Conservation (phyloP, 2,888 invertebrate species). For the Ormyrus nitidulus region DNA sequence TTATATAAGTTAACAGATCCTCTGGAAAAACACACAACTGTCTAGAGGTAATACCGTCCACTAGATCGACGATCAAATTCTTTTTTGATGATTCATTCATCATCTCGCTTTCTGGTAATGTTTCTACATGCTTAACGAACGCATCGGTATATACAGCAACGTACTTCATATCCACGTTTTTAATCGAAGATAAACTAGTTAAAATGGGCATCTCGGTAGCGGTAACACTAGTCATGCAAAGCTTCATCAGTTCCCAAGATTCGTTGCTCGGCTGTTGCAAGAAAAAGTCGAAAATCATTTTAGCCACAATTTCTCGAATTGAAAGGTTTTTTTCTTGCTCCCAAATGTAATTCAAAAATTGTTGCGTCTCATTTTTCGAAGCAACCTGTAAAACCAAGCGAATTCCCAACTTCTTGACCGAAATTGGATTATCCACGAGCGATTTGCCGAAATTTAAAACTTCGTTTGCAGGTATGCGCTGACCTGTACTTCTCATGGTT, state of each 20-base stretch:
- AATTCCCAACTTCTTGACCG: constrained; percentile 68
- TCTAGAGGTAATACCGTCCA: background rate
- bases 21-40: constrained; percentile 9
- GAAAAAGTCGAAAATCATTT: constrained; percentile 25
- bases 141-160: background rate
- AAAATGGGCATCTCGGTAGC: background rate
- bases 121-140: constrained; percentile 26
- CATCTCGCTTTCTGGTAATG: background rate
- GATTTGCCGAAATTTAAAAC: constrained; percentile 60
- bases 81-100: background rate
- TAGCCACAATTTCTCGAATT: constrained; percentile 62
- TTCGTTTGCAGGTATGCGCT: constrained; percentile 57
- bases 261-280: constrained; percentile 4
- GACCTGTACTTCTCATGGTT: constrained; percentile 58
- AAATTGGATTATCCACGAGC: constrained; percentile 59
- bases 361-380: constrained; percentile 48
- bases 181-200: background rate
- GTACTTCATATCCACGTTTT: background rate
- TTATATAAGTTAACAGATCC: constrained; percentile 22
- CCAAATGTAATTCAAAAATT: constrained; percentile 59
- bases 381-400: constrained; percentile 63
- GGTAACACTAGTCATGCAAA: background rate
- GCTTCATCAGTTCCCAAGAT: constrained; percentile 19
- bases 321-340: constrained; percentile 60
- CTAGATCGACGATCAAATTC: background rate